A percentile compares a stretch with the other conserved stretches of the same genome.
Conservation (phyloP, 2,113 vertebrate species). For the Sapajus apella region DNA sequence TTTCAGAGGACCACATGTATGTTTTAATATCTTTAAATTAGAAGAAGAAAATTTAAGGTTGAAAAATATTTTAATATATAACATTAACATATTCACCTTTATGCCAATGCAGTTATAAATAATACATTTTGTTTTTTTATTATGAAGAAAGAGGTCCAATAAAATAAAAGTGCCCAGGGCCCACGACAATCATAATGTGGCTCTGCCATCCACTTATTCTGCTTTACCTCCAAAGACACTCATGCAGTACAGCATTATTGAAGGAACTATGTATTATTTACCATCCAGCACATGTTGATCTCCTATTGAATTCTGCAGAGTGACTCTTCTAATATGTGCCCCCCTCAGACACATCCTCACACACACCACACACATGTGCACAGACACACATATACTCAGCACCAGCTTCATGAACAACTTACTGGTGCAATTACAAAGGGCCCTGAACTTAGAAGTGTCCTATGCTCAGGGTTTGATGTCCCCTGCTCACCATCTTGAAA, state of each 20-base stretch:
- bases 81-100: neutral
- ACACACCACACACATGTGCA: neutral
- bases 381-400: neutral
- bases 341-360: no score
- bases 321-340: neutral
- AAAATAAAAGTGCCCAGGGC: neutral
- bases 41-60: neutral
- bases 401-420: neutral
- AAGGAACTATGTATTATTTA: neutral
- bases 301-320: neutral
- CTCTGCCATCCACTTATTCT: neutral
- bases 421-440: neutral
- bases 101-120: neutral
- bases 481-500: neutral
- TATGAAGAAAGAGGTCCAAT: neutral
- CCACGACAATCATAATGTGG: neutral
- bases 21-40: neutral
- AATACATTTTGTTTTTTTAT: neutral
- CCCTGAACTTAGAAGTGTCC: neutral
- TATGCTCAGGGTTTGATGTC: neutral
- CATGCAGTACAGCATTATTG: no score
- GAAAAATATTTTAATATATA: neutral
- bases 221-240: neutral
- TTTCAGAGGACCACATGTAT: neutral
- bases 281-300: neutral